These are phyloP conservation scores for Melanerpes formicivorus DNA, from an alignment of 2,113 vertebrate genomes.

Conservation along the genomic window DNA sequence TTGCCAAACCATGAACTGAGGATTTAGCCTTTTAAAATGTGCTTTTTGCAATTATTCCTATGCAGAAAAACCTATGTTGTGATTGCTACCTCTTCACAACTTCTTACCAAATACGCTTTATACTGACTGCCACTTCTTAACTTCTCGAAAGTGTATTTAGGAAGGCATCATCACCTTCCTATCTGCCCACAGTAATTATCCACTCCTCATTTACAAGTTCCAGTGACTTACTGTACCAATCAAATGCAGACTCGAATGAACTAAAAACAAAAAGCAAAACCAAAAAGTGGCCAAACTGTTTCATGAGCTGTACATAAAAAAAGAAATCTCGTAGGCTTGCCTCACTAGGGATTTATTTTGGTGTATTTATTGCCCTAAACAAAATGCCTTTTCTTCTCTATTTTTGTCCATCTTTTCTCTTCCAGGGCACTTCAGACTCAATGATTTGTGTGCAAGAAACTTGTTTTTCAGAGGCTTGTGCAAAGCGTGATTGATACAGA, in stretches of 20 bases:
- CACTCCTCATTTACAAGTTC: neutral
- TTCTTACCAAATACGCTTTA: neutral
- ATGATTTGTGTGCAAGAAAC: neutral
- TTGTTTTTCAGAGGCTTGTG: neutral
- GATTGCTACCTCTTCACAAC: neutral
- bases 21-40: neutral
- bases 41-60: neutral
- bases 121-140: neutral
- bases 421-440: neutral
- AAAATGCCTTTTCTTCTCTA: neutral
- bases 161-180: neutral
- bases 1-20: neutral
- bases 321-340: neutral
- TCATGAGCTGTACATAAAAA: neutral
- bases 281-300: neutral
- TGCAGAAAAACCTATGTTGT: neutral
- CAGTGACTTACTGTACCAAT: neutral
- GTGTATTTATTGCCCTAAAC: neutral
- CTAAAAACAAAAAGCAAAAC: neutral
- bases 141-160: neutral
- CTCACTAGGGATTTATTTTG: neutral
- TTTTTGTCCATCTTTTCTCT: neutral
- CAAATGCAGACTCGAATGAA: neutral
- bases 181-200: neutral
- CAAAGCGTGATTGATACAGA: neutral